phyloP scores from a whole-genome alignment of 1,140 invertebrate genomes.

The Idris sp. region DNA sequence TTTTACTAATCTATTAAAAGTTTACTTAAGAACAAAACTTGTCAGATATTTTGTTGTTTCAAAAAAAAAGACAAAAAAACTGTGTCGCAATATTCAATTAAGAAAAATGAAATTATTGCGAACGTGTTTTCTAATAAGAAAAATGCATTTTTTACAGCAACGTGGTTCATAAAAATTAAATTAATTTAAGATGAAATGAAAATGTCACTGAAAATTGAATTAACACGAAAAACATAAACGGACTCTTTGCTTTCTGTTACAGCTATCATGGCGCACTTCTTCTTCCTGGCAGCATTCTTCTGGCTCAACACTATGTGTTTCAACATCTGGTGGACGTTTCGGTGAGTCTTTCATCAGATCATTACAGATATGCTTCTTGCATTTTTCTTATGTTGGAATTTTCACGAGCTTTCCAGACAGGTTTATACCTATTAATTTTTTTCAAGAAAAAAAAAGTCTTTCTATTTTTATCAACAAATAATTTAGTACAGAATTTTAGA shows the following conservation, averaged over 20 bases:
- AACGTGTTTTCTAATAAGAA: no score
- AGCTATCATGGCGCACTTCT: conserved; percentile 93
- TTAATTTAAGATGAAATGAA: conserved; percentile 37
- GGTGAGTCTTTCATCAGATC: conserved; percentile 80
- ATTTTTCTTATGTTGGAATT: conserved; percentile 54
- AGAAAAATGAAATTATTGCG: no score
- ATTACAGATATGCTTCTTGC: conserved; percentile 50
- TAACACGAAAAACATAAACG: conserved; percentile 48
- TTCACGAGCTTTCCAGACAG: conserved; percentile 50
- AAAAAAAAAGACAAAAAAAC: no score
- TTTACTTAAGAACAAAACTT: no score
- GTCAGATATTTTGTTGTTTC: no score
- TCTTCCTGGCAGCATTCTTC: conserved; percentile 95
- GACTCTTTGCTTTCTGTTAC: conserved; percentile 78
- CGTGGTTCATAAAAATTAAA: no score
- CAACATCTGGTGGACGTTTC: conserved; percentile 95
- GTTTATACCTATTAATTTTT: conserved; percentile 42
- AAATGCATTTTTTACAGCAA: no score
- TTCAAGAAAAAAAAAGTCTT: conserved; percentile 5
- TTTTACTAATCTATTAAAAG: no score
- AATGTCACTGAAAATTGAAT: conserved; percentile 60
- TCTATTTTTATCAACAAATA: conserved; percentile 27
- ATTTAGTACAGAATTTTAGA: no score
- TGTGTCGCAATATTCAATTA: no score
- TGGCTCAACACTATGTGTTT: conserved; percentile 98